phyloP scores from a whole-genome alignment of 2,888 invertebrate genomes.

The Eristalis intricaria region DNA sequence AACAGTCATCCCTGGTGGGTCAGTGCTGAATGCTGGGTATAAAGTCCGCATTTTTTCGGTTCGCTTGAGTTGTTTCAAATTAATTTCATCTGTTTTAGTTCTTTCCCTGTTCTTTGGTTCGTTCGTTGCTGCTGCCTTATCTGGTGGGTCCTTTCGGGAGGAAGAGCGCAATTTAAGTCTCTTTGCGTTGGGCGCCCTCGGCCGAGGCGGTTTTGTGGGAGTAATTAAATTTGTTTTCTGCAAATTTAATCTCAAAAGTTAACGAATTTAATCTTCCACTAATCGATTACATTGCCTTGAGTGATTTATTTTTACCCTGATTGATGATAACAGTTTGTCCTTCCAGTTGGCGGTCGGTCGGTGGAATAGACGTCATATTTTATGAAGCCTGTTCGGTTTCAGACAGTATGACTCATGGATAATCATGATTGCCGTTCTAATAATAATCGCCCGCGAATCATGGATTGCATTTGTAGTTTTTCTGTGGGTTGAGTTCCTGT shows the following conservation, averaged over 20 bases:
- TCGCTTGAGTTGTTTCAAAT: slow-evolving; percentile 59
- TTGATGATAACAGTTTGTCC: background rate
- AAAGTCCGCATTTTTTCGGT: slow-evolving; percentile 35
- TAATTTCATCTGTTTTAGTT: slow-evolving; percentile 57
- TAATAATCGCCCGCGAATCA: too few species aligned
- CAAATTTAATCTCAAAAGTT: slow-evolving; percentile 27
- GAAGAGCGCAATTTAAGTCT: slow-evolving; percentile 28
- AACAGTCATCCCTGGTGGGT: slow-evolving; percentile 49
- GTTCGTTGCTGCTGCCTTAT: slow-evolving; percentile 2
- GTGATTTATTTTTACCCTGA: slow-evolving; percentile 29
- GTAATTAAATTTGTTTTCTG: slow-evolving; percentile 44
- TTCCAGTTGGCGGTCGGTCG: background rate
- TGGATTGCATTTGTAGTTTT: too few species aligned
- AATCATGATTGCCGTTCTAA: too few species aligned
- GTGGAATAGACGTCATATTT: background rate
- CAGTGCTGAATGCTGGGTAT: slow-evolving; percentile 23
- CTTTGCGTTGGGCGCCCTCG: background rate
- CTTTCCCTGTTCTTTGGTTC: slow-evolving; percentile 25
- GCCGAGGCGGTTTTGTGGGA: slow-evolving; percentile 5
- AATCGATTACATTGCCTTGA: slow-evolving; percentile 45
- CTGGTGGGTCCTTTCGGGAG: slow-evolving; percentile 26
- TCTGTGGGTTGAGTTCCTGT: too few species aligned
- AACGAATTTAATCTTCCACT: slow-evolving; percentile 48
- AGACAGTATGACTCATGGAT: too few species aligned
- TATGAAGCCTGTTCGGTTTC: background rate